phyloP scores from a whole-genome alignment of 1,140 invertebrate genomes.

The Yoshiicerus persimilis region DNA sequence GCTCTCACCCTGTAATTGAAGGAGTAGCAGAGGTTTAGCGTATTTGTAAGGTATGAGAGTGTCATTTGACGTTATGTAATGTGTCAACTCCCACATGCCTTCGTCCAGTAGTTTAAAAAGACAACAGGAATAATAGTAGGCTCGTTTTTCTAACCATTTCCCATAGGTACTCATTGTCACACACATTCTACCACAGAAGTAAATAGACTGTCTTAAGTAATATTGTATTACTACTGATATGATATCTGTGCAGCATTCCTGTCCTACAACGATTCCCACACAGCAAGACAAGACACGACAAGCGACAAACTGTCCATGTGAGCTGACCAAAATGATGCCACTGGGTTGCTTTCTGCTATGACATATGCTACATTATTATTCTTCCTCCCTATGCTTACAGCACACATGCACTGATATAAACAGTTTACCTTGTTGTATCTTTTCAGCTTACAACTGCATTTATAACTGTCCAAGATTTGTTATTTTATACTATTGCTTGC shows the following conservation, averaged over 20 bases:
- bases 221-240: neutral
- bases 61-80: neutral
- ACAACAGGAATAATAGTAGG: neutral
- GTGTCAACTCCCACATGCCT: neutral
- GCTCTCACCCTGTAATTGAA: neutral
- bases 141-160: neutral
- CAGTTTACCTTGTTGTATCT: neutral
- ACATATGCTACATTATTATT: neutral
- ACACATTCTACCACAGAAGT: neutral
- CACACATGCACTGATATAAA: neutral
- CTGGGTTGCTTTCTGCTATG: neutral
- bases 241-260: neutral
- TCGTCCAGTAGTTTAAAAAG: neutral
- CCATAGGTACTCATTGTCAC: neutral
- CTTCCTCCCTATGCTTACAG: neutral
- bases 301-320: neutral
- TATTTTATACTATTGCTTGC: neutral
- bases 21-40: neutral
- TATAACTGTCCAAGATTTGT: neutral
- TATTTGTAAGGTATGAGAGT: neutral
- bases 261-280: neutral
- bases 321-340: conserved; percentile 7
- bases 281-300: neutral
- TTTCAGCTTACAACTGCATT: neutral
- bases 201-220: neutral